Base-by-base conservation (phyloP, 2,888 invertebrate genomes). In the Dasysyrphus tricinctus region DNA sequence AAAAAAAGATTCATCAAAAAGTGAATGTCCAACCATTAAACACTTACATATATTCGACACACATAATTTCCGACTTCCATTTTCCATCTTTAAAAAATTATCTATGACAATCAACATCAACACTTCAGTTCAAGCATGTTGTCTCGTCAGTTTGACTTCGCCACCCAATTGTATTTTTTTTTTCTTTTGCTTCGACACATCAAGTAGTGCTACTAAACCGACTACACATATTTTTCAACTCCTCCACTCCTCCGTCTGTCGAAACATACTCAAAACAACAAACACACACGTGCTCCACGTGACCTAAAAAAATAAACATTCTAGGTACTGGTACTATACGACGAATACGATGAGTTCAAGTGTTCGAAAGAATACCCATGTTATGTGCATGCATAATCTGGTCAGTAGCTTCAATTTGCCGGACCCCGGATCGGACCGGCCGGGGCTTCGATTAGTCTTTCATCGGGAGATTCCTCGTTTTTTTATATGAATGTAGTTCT, bases 261-360 rank as follows among this genome's bases (percentile, higher is more conserved):
- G 16, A 16, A 34, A 54, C 9, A 63, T 37, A 54, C 67, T 44
- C 34, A 32, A 73, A 24, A 39, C 34, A 56, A 72, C 44, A 63
- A 61, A 72, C 51, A 80, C 72, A 86, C 86, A 78, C 82, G 86
- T 86, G 86, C 82, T 86, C 70, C 82, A 79, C 78, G 78, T 86
- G 86, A 86, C 86, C 86, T 79, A 79, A 54, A 79, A 79, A 74
- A 11, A 65, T 37, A 65, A 37, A 49, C 67, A 49, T 72, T 72
- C 47, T 34, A 44, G 49, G 24, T 34, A 32, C n/a, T 24, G 6
- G 0, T 5, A 24, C 51, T 1, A 19, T 49, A 9, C 16, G 1
- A 16, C n/a, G 2, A 16, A 14, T 14, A n/a, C 39, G 54, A 54
- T 39, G 51, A 54, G 49, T 67, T 72, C 39, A 56, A 72, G 70